Base-by-base conservation (phyloP, 2,888 invertebrate genomes). In the Ethmia dodecea region DNA sequence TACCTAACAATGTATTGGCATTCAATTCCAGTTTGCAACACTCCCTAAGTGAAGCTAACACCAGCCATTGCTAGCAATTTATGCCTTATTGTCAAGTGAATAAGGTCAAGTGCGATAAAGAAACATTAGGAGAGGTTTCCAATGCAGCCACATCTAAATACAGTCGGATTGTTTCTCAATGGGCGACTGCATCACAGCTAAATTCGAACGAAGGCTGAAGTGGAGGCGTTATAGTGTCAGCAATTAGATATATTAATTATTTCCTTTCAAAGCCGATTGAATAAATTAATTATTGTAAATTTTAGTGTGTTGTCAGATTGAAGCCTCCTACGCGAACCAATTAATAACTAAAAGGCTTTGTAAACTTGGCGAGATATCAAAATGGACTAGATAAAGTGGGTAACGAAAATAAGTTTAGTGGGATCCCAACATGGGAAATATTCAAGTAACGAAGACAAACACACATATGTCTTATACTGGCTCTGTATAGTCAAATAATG, bases 171-270 rank as follows among this genome's bases (percentile, higher is more conserved):
- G 61, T 70, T 72, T 76, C 72, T 71, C 63, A 74, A 73, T 61
- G 64, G 50, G 52, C 58, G 55, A 60, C 53, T 51, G 49, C 47
- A 49, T 83, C 80, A 83, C 73, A 59, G 66, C 67, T 80, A 77
- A 79, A 79, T 74, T 65, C 63, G 61, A 65, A 53, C 65, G 81
- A 81, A 84, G 84, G 83, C 73, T 77, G 22, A 62, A 60, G 70
- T 67, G 79, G 74, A 64, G 81, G 81, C 79, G 81, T 76, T 66
- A 62, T 62, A 65, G 69, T 65, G 61, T 62, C 67, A 55, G 67
- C 72, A 76, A 80, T 78, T 77, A 75, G 72, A 68, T 71, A 33
- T 31, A 63, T 77, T 79, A 77, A 75, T 76, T 76, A 78, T 79
- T 75, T 78, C 78, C 79, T 80, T 81, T 83, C 81, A 56, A 77